Conservation (phyloP, 2,888 invertebrate genomes). For the Yponomeuta cagnagella region DNA sequence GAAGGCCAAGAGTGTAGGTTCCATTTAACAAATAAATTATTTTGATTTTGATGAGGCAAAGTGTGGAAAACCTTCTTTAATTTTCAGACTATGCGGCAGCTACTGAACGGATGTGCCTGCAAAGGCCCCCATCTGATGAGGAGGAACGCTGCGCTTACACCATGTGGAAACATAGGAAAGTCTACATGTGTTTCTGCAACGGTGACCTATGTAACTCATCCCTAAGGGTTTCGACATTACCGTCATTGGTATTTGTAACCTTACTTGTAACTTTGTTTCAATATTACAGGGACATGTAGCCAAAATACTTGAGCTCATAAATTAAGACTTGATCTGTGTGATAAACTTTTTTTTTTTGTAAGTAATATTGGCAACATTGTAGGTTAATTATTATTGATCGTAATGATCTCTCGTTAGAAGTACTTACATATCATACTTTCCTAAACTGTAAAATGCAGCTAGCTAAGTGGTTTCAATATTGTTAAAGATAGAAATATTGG, state of each 20-base stretch:
- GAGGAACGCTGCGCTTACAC: constrained; percentile 94
- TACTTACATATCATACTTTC: no score
- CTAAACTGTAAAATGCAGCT: no score
- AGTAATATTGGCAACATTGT: no score
- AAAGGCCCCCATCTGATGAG: constrained; percentile 89
- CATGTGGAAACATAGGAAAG: constrained; percentile 86
- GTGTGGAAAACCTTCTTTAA: background rate
- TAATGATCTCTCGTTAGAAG: no score
- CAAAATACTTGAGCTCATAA: background rate
- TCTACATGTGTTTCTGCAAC: constrained; percentile 93
- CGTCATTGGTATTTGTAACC: constrained; percentile 31
- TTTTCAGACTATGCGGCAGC: constrained; percentile 88
- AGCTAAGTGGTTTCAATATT: no score
- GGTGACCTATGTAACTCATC: constrained; percentile 89
- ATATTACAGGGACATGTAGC: constrained; percentile 21
- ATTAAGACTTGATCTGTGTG: background rate
- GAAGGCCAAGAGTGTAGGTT: no score
- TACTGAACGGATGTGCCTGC: constrained; percentile 90
- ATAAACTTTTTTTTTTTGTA: background rate
- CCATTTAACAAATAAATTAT: no score
- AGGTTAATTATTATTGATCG: no score
- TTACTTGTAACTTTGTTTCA: constrained; percentile 34
- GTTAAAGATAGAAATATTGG: background rate
- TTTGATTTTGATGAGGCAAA: background rate
- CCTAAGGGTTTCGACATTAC: constrained; percentile 19